Conservation (phyloP, 2,797 vertebrate species). For the Gila robusta region DNA sequence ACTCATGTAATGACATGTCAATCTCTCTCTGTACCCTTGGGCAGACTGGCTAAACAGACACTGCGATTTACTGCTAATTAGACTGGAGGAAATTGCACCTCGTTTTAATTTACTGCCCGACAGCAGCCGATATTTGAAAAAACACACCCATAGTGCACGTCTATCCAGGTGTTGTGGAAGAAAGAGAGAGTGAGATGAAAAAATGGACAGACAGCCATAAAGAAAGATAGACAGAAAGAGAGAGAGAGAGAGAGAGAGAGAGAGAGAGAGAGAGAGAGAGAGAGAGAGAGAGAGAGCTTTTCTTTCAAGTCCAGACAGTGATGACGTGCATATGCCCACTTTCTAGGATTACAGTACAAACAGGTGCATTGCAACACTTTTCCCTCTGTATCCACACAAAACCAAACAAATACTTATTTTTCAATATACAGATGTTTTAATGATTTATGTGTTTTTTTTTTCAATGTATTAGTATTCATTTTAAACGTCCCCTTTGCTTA, state of each 20-base stretch:
- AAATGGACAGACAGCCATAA: slow-evolving; percentile 32
- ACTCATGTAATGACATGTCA: slow-evolving; percentile 35
- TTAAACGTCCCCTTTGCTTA: neutral
- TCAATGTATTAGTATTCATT: neutral
- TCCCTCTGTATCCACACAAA: slow-evolving; percentile 12
- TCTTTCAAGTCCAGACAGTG: slow-evolving; percentile 11
- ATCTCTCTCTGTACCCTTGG: slow-evolving; percentile 51
- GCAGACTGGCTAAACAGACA: slow-evolving; percentile 72
- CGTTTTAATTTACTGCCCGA: slow-evolving; percentile 79
- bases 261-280: neutral
- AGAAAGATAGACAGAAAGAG: neutral
- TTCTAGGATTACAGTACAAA: slow-evolving; percentile 10
- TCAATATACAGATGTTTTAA: neutral
- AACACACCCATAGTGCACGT: slow-evolving; percentile 69
- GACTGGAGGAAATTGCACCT: slow-evolving; percentile 82
- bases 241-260: slow-evolving; percentile 35
- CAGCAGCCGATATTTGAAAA: slow-evolving; percentile 72
- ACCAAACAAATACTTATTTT: neutral
- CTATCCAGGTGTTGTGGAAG: slow-evolving; percentile 69
- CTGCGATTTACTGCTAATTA: slow-evolving; percentile 79
- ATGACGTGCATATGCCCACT: slow-evolving; percentile 13
- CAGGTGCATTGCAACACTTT: slow-evolving; percentile 25
- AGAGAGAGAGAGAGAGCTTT: slow-evolving; percentile 13
- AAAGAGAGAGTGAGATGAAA: slow-evolving; percentile 27
- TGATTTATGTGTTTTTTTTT: neutral